Conservation (phyloP, 2,888 invertebrate genomes). For the Yponomeuta cagnagella region DNA sequence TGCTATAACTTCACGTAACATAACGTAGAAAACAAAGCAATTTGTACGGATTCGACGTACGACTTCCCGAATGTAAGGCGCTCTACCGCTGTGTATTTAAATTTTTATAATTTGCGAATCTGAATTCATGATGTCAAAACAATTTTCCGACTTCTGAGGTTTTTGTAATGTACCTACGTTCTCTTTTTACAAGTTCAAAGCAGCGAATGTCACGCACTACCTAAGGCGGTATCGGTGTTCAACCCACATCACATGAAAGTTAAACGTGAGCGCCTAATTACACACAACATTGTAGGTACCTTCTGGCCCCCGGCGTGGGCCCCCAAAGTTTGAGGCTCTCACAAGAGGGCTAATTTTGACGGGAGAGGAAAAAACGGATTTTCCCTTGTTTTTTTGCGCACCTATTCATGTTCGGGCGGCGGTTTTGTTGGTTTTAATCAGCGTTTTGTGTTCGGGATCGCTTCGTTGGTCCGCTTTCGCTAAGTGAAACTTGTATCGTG, state of each 20-base stretch:
- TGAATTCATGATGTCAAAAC: no score
- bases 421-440: not conserved
- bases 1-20: no score
- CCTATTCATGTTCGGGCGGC: not conserved
- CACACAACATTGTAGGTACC: slow-evolving; percentile 5
- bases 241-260: slow-evolving; percentile 10
- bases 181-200: not conserved
- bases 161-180: not conserved
- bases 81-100: no score
- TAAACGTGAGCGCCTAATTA: slow-evolving; percentile 10
- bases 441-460: not conserved
- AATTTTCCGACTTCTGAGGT: no score
- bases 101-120: no score
- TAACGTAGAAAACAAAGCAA: no score
- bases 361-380: not conserved
- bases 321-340: not conserved
- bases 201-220: not conserved
- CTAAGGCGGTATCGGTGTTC: slow-evolving; percentile 4
- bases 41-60: no score
- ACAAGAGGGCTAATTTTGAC: not conserved
- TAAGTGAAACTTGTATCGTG: not conserved
- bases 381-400: not conserved
- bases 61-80: no score
- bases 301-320: not conserved
- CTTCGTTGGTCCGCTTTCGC: not conserved